Conservation (phyloP, 2,113 vertebrate species). For the Dromas ardeola region DNA sequence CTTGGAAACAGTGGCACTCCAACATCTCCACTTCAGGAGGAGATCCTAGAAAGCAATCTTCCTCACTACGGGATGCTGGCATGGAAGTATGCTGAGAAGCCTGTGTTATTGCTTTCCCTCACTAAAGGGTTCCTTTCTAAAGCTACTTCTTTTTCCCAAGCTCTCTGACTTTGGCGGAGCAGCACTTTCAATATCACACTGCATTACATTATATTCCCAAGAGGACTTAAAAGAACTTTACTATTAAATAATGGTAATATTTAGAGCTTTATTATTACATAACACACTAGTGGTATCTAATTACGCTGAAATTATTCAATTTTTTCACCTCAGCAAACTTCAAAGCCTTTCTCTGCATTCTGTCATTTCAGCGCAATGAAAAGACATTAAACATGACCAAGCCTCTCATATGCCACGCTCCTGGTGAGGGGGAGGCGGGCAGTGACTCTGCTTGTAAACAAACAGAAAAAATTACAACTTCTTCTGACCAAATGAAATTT, state of each 20-base stretch:
- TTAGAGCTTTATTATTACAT: neutral
- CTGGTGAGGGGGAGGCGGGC: no score
- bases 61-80: slow-evolving; percentile 58
- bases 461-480: neutral
- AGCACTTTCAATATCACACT: neutral
- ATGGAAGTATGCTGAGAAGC: slow-evolving; percentile 1
- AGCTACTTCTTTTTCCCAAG: slow-evolving; percentile 43
- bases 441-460: neutral
- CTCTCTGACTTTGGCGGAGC: neutral
- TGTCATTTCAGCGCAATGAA: neutral
- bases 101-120: slow-evolving; percentile 5
- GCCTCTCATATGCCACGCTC: neutral
- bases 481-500: neutral
- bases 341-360: neutral
- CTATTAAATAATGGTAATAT: neutral
- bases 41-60: slow-evolving; percentile 53
- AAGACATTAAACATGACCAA: neutral
- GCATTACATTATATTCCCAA: neutral
- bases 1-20: slow-evolving; percentile 49
- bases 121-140: slow-evolving; percentile 39
- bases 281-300: neutral
- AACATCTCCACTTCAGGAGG: slow-evolving; percentile 30
- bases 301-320: neutral
- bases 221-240: neutral
- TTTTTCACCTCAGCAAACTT: neutral